These are phyloP conservation scores for Antigone vipio DNA, from an alignment of 2,113 vertebrate genomes.

Conservation along the genomic window DNA sequence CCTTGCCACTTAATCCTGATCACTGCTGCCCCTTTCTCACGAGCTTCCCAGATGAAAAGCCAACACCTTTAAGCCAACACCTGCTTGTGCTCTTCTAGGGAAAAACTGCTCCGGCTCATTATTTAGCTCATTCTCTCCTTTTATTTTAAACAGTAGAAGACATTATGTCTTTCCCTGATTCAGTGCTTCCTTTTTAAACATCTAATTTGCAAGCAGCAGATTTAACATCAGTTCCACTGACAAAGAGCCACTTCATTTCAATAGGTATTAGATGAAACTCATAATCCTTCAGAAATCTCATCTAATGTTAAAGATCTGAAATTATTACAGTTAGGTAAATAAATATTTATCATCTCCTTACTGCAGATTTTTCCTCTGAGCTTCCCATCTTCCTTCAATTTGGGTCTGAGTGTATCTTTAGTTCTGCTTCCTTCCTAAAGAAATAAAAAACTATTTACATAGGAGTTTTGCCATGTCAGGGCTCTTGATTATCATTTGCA, in stretches of 20 bases:
- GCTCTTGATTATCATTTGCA: not conserved
- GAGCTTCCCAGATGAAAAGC: not conserved
- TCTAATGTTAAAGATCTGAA: not conserved
- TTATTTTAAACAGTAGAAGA: not conserved
- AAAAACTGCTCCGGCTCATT: not conserved
- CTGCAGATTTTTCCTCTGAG: not conserved
- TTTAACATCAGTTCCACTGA: not conserved
- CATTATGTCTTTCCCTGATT: not conserved
- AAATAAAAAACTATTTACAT: not conserved
- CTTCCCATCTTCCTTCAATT: not conserved
- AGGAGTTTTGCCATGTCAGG: constrained; percentile 29
- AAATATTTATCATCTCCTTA: not conserved
- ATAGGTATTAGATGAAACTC: not conserved
- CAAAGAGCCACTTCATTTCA: not conserved
- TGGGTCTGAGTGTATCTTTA: not conserved
- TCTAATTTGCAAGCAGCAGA: not conserved
- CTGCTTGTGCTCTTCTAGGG: not conserved
- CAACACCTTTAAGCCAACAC: not conserved
- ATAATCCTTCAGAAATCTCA: not conserved
- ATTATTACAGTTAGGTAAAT: not conserved
- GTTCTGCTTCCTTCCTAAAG: constrained; percentile 32
- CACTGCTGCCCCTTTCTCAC: not conserved
- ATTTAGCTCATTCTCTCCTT: not conserved
- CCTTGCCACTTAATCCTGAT: not conserved
- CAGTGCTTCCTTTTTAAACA: not conserved